phyloP scores from a whole-genome alignment of 2,113 vertebrate species.

The Dermatemys mawii region DNA sequence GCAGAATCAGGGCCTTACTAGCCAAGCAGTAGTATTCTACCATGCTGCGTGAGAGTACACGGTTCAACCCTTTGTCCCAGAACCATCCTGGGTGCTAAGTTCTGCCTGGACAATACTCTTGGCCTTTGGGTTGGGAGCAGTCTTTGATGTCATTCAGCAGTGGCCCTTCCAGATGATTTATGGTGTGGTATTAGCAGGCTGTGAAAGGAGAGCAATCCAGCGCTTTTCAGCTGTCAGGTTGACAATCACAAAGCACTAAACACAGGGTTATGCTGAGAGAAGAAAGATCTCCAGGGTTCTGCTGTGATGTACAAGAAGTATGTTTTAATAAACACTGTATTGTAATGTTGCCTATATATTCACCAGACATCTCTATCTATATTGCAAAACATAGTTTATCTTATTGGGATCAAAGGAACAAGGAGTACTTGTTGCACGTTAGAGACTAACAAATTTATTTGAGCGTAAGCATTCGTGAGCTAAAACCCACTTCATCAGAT shows the following conservation, averaged over 20 bases:
- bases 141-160: constrained; percentile 59
- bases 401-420: no score
- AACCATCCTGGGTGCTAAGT: neutral
- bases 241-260: constrained; percentile 65
- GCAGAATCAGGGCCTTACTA: neutral
- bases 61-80: neutral
- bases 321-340: constrained; percentile 16
- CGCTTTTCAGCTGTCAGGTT: constrained; percentile 38
- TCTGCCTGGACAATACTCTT: constrained; percentile 14
- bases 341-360: neutral
- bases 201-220: constrained; percentile 55
- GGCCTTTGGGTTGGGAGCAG: constrained; percentile 26
- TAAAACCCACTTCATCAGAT: no score
- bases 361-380: neutral
- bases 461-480: no score
- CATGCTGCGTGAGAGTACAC: neutral
- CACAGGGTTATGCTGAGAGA: constrained; percentile 7
- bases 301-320: neutral
- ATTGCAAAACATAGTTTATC: neutral
- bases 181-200: constrained; percentile 59
- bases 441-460: no score
- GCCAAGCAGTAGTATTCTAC: neutral
- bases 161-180: constrained; percentile 67
- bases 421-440: no score
- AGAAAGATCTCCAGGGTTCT: constrained; percentile 42